Percentiles rank a stretch among this genome's conserved stretches.
These are phyloP conservation scores for Drosophila quadrilineata DNA, from an alignment of 1,140 invertebrate species.

Conservation along the genomic window DNA sequence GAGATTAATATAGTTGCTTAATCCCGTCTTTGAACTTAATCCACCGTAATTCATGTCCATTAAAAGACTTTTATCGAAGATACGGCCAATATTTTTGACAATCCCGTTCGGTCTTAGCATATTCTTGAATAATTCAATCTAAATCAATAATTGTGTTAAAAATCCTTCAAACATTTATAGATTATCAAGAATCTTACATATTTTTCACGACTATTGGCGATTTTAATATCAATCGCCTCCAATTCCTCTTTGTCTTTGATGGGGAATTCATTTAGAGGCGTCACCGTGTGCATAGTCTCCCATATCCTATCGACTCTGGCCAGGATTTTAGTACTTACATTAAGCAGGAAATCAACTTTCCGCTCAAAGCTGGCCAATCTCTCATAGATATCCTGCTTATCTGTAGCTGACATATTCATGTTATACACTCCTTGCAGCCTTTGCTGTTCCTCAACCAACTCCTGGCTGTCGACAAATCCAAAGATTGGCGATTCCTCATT, in stretches of 20 bases:
- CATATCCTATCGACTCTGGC: conserved; percentile 32
- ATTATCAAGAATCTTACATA: conserved; percentile 19
- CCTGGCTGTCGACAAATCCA: conserved; percentile 18
- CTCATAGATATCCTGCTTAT: conserved; percentile 15
- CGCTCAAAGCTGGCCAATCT: conserved; percentile 29
- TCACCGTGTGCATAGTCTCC: conserved; percentile 11
- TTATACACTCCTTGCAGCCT: conserved; percentile 3
- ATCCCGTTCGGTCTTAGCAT: conserved; percentile 18
- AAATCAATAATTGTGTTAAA: neutral
- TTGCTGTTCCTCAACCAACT: conserved; percentile 19
- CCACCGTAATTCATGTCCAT: conserved; percentile 34
- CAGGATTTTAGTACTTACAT: conserved; percentile 28
- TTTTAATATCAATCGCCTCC: conserved; percentile 19
- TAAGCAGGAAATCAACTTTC: conserved; percentile 34
- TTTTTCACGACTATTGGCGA: conserved; percentile 19
- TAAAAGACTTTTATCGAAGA: conserved; percentile 12
- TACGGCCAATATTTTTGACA: conserved; percentile 24
- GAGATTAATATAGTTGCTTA: conserved; percentile 19
- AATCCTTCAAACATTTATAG: neutral
- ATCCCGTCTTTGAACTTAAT: conserved; percentile 8
- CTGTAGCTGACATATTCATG: neutral
- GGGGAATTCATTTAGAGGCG: conserved; percentile 22
- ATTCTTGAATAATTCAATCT: conserved; percentile 17
- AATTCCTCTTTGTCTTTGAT: conserved; percentile 15
- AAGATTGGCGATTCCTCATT: conserved; percentile 8